A percentile compares a stretch with the other conserved stretches of the same genome.
Evolutionary conservation across 2,888 invertebrate species (phyloP).

Genomic region (Julus scandinavius): DNA sequence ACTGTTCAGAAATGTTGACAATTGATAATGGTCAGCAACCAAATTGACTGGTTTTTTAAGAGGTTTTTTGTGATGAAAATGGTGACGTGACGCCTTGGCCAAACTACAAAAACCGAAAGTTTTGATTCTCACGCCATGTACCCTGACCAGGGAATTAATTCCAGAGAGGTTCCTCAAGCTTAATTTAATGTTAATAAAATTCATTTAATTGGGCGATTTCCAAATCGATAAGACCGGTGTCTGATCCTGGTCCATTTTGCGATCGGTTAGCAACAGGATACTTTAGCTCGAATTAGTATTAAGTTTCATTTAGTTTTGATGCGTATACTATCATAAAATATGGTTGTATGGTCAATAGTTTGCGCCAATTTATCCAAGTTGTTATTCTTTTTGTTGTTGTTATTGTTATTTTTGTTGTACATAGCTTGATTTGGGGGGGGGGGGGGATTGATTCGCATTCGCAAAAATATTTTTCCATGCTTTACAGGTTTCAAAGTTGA

Average conservation of each 20-base stretch:
- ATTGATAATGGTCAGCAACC: conserved; percentile 2
- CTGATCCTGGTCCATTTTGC: too few species aligned
- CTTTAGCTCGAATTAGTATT: background rate
- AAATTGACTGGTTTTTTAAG: background rate
- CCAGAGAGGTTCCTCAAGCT: background rate
- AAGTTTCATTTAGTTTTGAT: too few species aligned
- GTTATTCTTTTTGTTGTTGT: background rate
- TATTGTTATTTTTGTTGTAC: background rate
- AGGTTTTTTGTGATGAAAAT: background rate
- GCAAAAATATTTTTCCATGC: background rate
- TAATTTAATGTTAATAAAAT: background rate
- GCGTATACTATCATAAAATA: too few species aligned
- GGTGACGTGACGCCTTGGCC: background rate
- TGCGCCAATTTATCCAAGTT: background rate
- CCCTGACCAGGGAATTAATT: background rate
- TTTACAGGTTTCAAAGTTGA: background rate
- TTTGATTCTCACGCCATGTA: background rate
- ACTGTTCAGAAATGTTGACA: background rate
- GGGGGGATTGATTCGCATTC: background rate
- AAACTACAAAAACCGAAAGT: background rate
- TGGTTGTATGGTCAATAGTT: background rate
- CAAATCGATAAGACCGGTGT: background rate
- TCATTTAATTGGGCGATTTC: background rate
- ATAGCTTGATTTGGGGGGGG: background rate
- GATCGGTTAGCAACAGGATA: background rate